Conservation (phyloP, 1,140 invertebrate genomes). For the Trypoxylus dichotomus region DNA sequence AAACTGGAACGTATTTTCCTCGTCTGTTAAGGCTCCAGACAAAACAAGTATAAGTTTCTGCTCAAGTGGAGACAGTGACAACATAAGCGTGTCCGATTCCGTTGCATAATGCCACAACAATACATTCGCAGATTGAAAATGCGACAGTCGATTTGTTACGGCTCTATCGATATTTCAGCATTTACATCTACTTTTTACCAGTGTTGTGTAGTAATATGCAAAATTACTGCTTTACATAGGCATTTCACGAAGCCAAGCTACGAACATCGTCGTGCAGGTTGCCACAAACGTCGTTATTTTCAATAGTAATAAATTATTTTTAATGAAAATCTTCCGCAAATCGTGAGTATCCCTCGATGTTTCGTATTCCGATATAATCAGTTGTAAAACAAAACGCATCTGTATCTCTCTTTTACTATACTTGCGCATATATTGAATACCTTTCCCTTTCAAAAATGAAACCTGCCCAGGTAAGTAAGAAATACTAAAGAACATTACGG, state of each 20-base stretch:
- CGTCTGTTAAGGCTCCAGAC: neutral
- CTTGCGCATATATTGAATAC: neutral
- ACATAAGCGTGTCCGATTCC: constrained; percentile 12
- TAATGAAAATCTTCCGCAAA: constrained; percentile 16
- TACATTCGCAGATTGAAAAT: constrained; percentile 22
- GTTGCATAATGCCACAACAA: constrained; percentile 13
- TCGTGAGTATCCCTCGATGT: neutral
- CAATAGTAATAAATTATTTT: constrained; percentile 22
- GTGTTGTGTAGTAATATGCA: neutral
- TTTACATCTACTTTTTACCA: constrained; percentile 9
- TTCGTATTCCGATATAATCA: neutral
- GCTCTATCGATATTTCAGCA: constrained; percentile 19
- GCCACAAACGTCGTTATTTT: constrained; percentile 3
- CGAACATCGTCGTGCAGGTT: constrained; percentile 10
- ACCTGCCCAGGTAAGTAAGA: too few relatives aligned
- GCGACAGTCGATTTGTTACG: constrained; percentile 18
- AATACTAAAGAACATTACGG: too few relatives aligned
- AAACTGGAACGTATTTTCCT: neutral
- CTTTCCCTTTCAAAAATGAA: neutral
- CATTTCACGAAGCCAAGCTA: constrained; percentile 19
- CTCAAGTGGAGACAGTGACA: constrained; percentile 6
- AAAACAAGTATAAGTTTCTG: neutral
- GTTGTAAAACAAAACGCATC: neutral
- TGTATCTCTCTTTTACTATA: neutral
- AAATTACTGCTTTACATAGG: constrained; percentile 27